phyloP scores from a whole-genome alignment of 2,113 vertebrate genomes.

The Xerus inauris region DNA sequence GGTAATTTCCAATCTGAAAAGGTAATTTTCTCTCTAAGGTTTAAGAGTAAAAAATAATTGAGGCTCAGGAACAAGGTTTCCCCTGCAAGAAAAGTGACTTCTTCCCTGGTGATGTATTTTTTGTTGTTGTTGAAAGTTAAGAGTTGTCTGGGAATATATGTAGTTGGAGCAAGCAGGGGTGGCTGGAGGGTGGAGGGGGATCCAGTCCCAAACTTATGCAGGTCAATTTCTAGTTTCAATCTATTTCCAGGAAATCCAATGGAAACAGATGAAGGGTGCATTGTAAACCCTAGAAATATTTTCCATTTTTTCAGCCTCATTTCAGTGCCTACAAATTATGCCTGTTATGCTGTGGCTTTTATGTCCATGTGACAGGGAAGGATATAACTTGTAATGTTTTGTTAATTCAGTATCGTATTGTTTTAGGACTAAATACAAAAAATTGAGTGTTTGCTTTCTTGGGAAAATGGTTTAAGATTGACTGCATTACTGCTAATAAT shows the following conservation, averaged over 20 bases:
- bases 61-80: neutral
- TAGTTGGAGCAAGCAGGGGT: neutral
- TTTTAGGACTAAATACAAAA: constrained; percentile 50
- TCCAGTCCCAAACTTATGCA: neutral
- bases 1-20: constrained; percentile 41
- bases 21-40: constrained; percentile 54
- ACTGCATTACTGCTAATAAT: neutral
- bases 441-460: neutral
- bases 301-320: neutral
- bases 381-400: neutral
- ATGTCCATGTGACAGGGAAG: neutral
- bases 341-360: neutral
- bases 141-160: neutral
- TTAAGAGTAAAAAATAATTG: constrained; percentile 63
- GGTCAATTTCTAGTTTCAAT: neutral
- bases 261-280: neutral
- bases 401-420: neutral
- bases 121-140: constrained; percentile 26
- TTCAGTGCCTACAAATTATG: neutral
- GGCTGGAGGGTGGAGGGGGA: neutral
- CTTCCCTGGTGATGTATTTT: neutral
- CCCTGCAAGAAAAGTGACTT: constrained; percentile 13
- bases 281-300: neutral
- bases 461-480: neutral
- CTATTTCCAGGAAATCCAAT: neutral